These are phyloP conservation scores for Lithobates pipiens DNA, from an alignment of 2,797 vertebrate genomes.

Conservation along the genomic window DNA sequence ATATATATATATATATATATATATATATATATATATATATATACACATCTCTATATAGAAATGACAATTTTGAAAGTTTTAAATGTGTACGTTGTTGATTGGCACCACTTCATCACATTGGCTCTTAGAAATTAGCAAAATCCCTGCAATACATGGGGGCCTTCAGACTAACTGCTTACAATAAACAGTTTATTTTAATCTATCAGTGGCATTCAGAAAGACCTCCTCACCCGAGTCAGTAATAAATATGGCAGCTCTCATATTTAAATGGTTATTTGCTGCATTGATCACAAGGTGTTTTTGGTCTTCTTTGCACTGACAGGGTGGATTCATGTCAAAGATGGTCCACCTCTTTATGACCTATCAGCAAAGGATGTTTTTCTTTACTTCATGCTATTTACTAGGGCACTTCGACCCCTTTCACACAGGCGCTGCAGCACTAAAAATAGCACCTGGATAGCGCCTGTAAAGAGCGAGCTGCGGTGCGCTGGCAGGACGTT, in stretches of 20 bases:
- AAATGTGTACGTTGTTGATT: slow-evolving; percentile 8
- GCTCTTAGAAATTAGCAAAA: background rate
- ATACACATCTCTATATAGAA: background rate
- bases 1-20: background rate
- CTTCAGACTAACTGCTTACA: background rate
- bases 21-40: background rate
- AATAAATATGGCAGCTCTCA: slow-evolving; percentile 13
- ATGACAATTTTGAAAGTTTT: background rate
- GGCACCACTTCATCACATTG: slow-evolving; percentile 25
- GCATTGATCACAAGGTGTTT: too few species aligned
- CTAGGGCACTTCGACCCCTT: background rate
- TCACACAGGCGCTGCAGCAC: too few species aligned
- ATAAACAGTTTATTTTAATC: background rate
- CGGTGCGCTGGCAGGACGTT: too few species aligned
- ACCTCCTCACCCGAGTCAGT: background rate
- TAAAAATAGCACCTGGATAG: too few species aligned
- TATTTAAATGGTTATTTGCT: too few species aligned
- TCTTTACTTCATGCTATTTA: background rate
- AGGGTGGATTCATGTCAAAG: too few species aligned
- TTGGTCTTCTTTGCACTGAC: too few species aligned
- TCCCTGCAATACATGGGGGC: background rate
- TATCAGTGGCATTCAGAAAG: background rate
- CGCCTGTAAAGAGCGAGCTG: too few species aligned
- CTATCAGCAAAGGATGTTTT: too few species aligned
- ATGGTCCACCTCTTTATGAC: too few species aligned